phyloP scores from a whole-genome alignment of 2,888 invertebrate genomes.

The Agrochola litura region DNA sequence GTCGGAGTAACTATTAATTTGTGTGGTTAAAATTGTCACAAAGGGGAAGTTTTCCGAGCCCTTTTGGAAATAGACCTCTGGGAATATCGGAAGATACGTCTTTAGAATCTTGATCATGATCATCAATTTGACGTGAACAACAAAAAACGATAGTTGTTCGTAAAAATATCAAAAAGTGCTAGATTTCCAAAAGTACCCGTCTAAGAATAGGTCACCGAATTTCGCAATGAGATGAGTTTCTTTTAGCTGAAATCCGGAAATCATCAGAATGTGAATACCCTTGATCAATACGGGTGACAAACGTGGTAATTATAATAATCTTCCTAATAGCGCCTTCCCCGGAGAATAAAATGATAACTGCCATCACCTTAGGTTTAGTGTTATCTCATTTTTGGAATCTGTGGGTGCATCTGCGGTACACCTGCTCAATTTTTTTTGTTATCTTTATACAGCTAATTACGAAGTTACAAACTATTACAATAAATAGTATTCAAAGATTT shows the following conservation, averaged over 20 bases:
- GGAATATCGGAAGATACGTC: not conserved
- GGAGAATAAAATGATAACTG: no score
- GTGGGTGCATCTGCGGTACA: no score
- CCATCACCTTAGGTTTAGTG: no score
- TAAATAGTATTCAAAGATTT: no score
- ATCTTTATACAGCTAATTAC: no score
- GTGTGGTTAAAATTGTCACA: slow-evolving; percentile 18
- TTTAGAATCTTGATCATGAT: not conserved
- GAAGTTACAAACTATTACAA: no score
- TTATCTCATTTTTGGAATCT: no score
- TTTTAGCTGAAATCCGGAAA: not conserved
- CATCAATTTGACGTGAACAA: not conserved
- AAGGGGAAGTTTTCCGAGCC: not conserved
- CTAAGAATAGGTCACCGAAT: not conserved
- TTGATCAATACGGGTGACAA: not conserved
- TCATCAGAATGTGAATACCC: not conserved
- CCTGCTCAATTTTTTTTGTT: no score
- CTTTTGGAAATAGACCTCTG: not conserved
- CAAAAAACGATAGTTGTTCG: not conserved
- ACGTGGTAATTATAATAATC: not conserved
- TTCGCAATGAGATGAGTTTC: not conserved
- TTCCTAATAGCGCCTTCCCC: not conserved
- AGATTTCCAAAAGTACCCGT: not conserved
- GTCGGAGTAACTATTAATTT: slow-evolving; percentile 44
- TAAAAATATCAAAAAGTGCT: not conserved